phyloP scores from a whole-genome alignment of 2,888 invertebrate genomes.

The Gisinianus flammeolus region DNA sequence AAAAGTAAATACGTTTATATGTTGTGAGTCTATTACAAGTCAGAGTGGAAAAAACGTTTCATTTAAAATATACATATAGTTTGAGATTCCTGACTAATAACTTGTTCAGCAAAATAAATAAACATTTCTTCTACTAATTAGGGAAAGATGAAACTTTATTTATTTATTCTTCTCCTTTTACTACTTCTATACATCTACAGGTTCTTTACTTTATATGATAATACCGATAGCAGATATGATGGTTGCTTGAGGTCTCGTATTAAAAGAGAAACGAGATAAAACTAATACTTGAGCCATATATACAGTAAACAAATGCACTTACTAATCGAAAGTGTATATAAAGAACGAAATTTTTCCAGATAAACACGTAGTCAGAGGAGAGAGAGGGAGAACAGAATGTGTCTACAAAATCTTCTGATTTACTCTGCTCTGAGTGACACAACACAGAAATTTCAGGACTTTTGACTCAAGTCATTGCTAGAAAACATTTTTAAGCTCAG shows the following conservation, averaged over 20 bases:
- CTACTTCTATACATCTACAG: no score
- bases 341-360: background rate
- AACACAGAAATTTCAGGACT: slow-evolving; percentile 6
- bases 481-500: slow-evolving; percentile 15
- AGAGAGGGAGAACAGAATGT: slow-evolving; percentile 6
- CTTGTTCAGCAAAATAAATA: background rate
- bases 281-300: no score
- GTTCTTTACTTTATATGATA: no score
- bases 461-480: slow-evolving; percentile 32
- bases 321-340: background rate
- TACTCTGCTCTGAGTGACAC: slow-evolving; percentile 18
- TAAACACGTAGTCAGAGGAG: no score
- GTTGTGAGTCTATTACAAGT: no score
- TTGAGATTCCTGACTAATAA: background rate
- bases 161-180: no score
- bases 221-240: no score
- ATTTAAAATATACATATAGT: background rate
- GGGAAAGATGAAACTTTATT: background rate
- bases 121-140: background rate
- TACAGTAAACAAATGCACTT: no score
- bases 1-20: no score
- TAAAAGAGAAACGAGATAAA: no score
- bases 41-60: background rate
- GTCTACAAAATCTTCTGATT: slow-evolving; percentile 13
- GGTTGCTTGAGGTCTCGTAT: no score